These are phyloP conservation scores for Sapajus apella DNA, from an alignment of 2,113 vertebrate genomes.

Conservation along the genomic window DNA sequence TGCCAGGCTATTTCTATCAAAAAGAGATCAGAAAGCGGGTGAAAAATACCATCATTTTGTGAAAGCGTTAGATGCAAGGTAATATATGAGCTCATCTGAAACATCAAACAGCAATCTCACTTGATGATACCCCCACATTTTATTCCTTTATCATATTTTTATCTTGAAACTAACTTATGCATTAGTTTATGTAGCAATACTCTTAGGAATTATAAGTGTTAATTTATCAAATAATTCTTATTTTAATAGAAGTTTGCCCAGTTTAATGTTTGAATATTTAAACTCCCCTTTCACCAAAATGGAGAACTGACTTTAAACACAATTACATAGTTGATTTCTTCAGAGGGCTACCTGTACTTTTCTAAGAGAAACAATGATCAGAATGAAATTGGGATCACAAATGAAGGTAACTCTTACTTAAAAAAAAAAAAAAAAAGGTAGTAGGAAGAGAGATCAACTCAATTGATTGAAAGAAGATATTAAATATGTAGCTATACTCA, in stretches of 20 bases:
- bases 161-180: background rate
- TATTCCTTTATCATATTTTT: background rate
- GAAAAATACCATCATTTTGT: background rate
- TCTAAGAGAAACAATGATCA: background rate
- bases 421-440: background rate
- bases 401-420: background rate
- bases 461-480: background rate
- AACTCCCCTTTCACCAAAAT: background rate
- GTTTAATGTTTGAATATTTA: conserved; percentile 20
- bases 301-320: background rate
- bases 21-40: background rate
- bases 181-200: background rate
- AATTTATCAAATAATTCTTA: background rate
- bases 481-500: background rate
- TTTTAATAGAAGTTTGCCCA: background rate
- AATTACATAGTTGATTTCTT: background rate
- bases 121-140: background rate
- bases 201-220: background rate
- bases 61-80: background rate
- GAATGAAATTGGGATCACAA: background rate
- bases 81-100: background rate
- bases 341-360: background rate
- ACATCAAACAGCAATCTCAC: background rate
- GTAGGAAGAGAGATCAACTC: background rate
- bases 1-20: background rate